Percentiles rank a stretch among this genome's conserved stretches.
Evolutionary conservation across 2,888 invertebrate genomes (phyloP).

Genomic region (Zaprionus lineosus): DNA sequence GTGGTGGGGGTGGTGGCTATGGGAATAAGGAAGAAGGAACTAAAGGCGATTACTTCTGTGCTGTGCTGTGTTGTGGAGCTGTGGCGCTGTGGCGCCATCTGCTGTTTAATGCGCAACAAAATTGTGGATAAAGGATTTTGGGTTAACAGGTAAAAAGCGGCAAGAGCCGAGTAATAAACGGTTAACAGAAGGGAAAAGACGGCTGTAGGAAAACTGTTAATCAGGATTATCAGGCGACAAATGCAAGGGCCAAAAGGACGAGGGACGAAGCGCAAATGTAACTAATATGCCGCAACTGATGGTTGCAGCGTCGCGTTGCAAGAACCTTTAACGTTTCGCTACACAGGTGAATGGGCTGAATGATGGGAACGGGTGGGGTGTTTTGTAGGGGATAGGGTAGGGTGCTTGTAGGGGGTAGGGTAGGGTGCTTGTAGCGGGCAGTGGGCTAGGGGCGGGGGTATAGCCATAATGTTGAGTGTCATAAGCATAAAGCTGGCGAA

Average conservation of each 20-base stretch:
- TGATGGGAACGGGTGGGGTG: too few relatives aligned
- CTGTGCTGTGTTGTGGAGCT: too few relatives aligned
- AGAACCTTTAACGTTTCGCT: too few relatives aligned
- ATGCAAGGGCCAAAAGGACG: conserved; percentile 7
- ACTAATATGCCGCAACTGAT: conserved; percentile 36
- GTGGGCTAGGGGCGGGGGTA: too few relatives aligned
- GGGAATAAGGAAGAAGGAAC: too few relatives aligned
- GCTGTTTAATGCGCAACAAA: conserved; percentile 22
- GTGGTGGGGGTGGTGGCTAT: too few relatives aligned
- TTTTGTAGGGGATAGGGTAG: too few relatives aligned
- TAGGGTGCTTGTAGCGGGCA: too few relatives aligned
- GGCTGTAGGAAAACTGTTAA: conserved; percentile 45
- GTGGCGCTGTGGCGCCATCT: conserved; percentile 48
- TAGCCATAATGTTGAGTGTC: too few relatives aligned
- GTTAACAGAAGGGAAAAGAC: conserved; percentile 16
- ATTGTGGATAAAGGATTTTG: too few relatives aligned
- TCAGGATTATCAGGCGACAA: conserved; percentile 50
- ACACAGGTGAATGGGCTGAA: conserved; percentile 10
- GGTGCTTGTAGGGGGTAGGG: too few relatives aligned
- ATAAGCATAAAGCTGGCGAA: conserved; percentile 43
- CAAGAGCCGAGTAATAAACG: too few relatives aligned
- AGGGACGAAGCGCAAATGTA: conserved; percentile 28
- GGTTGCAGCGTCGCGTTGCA: conserved; percentile 1
- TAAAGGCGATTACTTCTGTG: not conserved
- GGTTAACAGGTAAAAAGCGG: not conserved